Evolutionary conservation across 1,140 invertebrate genomes (phyloP).

Genomic region (Drosophila paulistorum): DNA sequence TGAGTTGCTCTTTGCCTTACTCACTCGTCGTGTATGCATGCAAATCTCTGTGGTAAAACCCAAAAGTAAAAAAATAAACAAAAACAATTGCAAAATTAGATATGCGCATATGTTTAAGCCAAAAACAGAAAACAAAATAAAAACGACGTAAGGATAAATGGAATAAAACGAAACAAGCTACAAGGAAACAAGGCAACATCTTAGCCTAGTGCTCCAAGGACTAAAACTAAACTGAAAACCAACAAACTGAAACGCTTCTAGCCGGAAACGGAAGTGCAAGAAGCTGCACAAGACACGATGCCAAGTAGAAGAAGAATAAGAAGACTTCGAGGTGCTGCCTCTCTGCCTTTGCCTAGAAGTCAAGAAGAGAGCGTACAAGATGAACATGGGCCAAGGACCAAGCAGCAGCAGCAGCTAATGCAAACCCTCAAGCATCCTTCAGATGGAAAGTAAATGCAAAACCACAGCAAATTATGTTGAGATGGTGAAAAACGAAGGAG

Average conservation of each 20-base stretch:
- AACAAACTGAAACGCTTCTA: constrained; percentile 57
- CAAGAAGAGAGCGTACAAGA: constrained; percentile 1
- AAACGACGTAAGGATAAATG: constrained; percentile 14
- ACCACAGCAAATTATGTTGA: constrained; percentile 80
- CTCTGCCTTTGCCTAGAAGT: not conserved
- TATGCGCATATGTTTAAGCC: constrained; percentile 76
- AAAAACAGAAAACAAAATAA: constrained; percentile 57
- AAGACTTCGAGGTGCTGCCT: constrained; percentile 2
- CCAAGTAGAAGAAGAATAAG: constrained; percentile 29
- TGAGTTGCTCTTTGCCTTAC: not conserved
- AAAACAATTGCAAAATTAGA: constrained; percentile 74
- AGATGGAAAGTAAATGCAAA: constrained; percentile 81
- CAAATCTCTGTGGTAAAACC: constrained; percentile 57
- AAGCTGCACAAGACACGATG: constrained; percentile 43
- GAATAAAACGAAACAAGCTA: constrained; percentile 29
- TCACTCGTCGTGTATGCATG: constrained; percentile 27
- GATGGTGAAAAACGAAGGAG: constrained; percentile 39
- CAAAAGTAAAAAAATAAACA: constrained; percentile 55
- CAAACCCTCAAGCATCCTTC: constrained; percentile 70
- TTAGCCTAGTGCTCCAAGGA: constrained; percentile 6
- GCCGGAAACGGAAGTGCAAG: constrained; percentile 73
- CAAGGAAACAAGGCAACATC: constrained; percentile 67
- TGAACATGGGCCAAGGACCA: constrained; percentile 43
- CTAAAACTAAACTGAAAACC: constrained; percentile 60
- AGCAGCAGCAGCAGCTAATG: constrained; percentile 35